These are phyloP conservation scores for Hexactinellida sp. DNA, from an alignment of 37 sponge, comb jelly and placozoan genomes.

Conservation along the genomic window DNA sequence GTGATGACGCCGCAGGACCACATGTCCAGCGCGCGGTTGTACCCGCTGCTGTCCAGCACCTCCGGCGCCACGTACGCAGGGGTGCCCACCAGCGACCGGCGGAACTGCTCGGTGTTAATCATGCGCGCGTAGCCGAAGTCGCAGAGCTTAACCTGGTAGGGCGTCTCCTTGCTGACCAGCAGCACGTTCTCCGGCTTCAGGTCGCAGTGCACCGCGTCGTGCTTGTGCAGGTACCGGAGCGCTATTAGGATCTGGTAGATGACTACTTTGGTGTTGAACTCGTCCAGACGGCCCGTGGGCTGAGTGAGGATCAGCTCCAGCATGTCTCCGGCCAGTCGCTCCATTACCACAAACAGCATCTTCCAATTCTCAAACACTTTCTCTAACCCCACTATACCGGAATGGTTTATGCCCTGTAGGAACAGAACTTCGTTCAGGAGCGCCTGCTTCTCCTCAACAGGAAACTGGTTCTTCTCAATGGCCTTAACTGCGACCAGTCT, in stretches of 20 bases:
- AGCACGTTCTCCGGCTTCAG: slow-evolving; percentile 22
- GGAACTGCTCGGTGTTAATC: slow-evolving; percentile 1
- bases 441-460: background rate
- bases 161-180: background rate
- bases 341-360: slow-evolving; percentile 6
- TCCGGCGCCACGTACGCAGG: slow-evolving; percentile 18
- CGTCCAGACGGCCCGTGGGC: slow-evolving; percentile 1
- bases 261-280: background rate
- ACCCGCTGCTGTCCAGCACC: slow-evolving; percentile 9
- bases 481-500: background rate
- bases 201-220: background rate
- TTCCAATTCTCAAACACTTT: slow-evolving; percentile 12
- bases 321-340: slow-evolving; percentile 7
- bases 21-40: slow-evolving; percentile 16
- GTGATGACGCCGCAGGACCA: slow-evolving; percentile 13
- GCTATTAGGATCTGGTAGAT: slow-evolving; percentile 4
- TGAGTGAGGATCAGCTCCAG: background rate
- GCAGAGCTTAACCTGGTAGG: background rate
- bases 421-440: slow-evolving; percentile 6
- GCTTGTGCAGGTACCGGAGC: slow-evolving; percentile 1
- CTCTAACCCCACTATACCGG: slow-evolving; percentile 10
- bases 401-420: background rate
- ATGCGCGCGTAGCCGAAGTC: slow-evolving; percentile 15
- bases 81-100: slow-evolving; percentile 3
- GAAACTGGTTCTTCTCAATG: slow-evolving; percentile 12